Evolutionary conservation across 2,797 vertebrate species (phyloP).

Genomic region (Phylloscopus collybita): DNA sequence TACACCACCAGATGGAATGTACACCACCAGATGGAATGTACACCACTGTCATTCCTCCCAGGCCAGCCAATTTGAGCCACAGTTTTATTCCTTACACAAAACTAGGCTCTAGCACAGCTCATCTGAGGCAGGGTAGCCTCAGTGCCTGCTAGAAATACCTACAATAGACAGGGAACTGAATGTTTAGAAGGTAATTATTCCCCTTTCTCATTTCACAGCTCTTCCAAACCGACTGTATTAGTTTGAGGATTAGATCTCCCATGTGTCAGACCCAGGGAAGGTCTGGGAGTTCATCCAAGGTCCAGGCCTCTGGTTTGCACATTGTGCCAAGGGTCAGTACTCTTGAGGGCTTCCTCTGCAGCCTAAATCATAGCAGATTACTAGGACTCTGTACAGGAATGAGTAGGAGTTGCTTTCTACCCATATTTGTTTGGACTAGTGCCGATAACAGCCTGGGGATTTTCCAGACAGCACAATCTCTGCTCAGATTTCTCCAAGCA

Average conservation of each 20-base stretch:
- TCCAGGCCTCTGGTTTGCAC: neutral
- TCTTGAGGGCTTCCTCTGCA: neutral
- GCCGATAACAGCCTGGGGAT: neutral
- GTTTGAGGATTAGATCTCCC: neutral
- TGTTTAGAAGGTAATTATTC: neutral
- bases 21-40: rapidly evolving
- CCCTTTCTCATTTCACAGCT: neutral
- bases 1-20: rapidly evolving
- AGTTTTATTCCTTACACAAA: neutral
- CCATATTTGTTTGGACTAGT: conserved; percentile 18
- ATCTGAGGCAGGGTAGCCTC: neutral
- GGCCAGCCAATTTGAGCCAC: neutral
- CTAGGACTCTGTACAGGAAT: neutral
- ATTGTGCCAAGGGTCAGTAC: neutral
- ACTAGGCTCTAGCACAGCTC: neutral
- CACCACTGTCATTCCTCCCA: neutral
- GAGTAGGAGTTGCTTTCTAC: conserved; percentile 35
- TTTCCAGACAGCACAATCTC: conserved; percentile 19
- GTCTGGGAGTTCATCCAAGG: conserved; percentile 32
- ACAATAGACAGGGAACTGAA: neutral
- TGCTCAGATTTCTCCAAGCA: neutral
- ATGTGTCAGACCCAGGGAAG: neutral
- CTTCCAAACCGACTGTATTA: neutral
- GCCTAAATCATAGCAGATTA: neutral
- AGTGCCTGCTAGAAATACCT: neutral